Evolutionary conservation across 2,113 vertebrate species (phyloP).

Genomic region (Syrrhaptes paradoxus): DNA sequence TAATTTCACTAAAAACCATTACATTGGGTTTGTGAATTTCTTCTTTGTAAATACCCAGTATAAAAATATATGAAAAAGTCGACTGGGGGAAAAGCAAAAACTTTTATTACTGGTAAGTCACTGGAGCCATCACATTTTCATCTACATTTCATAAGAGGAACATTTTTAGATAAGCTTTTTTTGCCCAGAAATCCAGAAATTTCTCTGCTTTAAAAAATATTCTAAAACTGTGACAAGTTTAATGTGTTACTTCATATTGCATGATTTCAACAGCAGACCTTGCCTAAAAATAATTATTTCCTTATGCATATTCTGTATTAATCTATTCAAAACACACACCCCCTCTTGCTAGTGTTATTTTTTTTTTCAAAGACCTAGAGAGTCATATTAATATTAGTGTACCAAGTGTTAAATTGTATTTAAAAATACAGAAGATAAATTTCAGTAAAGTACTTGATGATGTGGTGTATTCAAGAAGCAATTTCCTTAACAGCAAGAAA

Average conservation of each 20-base stretch:
- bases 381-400: background rate
- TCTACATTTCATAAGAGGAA: background rate
- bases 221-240: background rate
- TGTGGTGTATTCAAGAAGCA: background rate
- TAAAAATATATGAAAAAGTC: background rate
- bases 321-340: background rate
- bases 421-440: background rate
- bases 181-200: background rate
- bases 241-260: background rate
- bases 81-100: background rate
- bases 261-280: background rate
- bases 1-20: background rate
- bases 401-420: background rate
- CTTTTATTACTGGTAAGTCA: background rate
- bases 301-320: constrained; percentile 9
- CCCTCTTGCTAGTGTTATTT: background rate
- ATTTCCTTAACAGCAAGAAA: constrained; percentile 16
- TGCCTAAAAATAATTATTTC: background rate
- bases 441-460: background rate
- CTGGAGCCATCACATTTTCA: background rate
- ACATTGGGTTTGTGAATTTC: background rate
- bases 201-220: constrained; percentile 4
- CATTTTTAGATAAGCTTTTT: background rate
- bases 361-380: background rate
- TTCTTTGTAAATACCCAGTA: background rate